These are phyloP conservation scores for Aphelinus atriplicis DNA, from an alignment of 1,140 invertebrate genomes.

Conservation along the genomic window DNA sequence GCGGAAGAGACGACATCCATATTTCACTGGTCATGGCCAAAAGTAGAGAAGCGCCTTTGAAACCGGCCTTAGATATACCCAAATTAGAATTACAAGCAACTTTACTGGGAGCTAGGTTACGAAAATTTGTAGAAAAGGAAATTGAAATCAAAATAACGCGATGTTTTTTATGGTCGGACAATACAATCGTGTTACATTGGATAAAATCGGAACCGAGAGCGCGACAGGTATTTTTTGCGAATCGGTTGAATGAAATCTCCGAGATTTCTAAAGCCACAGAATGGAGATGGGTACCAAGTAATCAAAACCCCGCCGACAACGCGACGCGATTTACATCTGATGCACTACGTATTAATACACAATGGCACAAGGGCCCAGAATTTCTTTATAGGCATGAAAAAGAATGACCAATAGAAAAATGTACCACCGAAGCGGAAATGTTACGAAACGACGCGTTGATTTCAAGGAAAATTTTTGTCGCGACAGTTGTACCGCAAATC, in stretches of 20 bases:
- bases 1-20: not conserved
- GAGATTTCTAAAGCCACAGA: constrained; percentile 43
- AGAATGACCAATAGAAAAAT: constrained; percentile 24
- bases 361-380: constrained; percentile 33
- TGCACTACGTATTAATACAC: not conserved
- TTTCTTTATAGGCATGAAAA: constrained; percentile 31
- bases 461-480: not conserved
- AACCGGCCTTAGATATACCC: constrained; percentile 6
- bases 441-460: not conserved
- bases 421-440: not conserved
- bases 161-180: constrained; percentile 7
- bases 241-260: constrained; percentile 50
- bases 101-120: not conserved
- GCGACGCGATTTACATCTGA: constrained; percentile 35
- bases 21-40: constrained; percentile 7
- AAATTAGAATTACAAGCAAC: constrained; percentile 21
- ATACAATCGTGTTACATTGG: constrained; percentile 49
- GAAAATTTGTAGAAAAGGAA: not conserved
- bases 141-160: not conserved
- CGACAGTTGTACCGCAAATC: not conserved
- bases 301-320: constrained; percentile 51
- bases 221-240: constrained; percentile 46
- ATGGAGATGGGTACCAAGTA: constrained; percentile 51
- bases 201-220: constrained; percentile 45
- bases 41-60: constrained; percentile 10